Conservation (phyloP, 2,113 vertebrate species). For the Hippocampus mohnikei region DNA sequence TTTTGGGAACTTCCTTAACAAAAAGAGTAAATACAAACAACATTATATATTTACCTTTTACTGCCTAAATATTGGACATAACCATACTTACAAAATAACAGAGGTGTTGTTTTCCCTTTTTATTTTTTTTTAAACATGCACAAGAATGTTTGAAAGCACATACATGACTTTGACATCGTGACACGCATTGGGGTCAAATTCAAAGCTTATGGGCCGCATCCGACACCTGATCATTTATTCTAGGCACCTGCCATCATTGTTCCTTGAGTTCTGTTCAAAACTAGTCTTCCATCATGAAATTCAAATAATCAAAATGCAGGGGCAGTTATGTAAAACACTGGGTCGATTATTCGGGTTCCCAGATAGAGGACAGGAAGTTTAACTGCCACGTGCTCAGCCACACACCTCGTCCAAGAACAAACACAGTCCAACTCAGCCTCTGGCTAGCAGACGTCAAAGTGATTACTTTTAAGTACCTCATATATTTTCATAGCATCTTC, state of each 20-base stretch:
- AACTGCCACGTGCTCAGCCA: too few species aligned
- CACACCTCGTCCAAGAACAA: too few species aligned
- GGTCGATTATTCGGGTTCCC: background rate
- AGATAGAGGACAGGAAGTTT: too few species aligned
- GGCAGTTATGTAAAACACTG: background rate
- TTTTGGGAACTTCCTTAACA: background rate
- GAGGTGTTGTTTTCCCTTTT: background rate
- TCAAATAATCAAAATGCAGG: background rate
- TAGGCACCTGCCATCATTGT: background rate
- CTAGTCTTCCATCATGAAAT: background rate
- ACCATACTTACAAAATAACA: background rate
- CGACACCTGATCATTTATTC: too few species aligned
- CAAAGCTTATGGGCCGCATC: too few species aligned
- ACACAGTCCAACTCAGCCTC: too few species aligned
- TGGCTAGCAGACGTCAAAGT: too few species aligned
- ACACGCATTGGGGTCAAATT: too few species aligned
- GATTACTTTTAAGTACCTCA: too few species aligned
- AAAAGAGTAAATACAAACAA: background rate
- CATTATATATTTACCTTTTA: background rate
- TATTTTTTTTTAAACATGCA: background rate
- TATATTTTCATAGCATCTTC: too few species aligned
- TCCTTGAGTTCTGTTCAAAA: background rate
- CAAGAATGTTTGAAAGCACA: background rate
- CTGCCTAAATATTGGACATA: background rate
- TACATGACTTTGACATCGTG: too few species aligned